phyloP scores from a whole-genome alignment of 1,140 invertebrate species.

The Aphaenogaster ashmeadi region DNA sequence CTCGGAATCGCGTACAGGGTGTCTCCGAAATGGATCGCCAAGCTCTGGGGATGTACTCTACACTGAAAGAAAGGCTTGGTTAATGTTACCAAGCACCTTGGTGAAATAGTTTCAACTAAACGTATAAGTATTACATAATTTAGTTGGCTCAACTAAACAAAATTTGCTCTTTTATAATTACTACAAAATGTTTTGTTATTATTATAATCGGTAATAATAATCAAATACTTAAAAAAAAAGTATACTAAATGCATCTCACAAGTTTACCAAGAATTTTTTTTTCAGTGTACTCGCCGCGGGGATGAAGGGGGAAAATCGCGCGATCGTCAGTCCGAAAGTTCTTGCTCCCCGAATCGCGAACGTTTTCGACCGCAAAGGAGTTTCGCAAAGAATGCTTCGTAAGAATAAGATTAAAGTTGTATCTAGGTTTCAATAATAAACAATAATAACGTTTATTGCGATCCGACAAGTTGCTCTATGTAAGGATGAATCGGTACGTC shows the following conservation, averaged over 20 bases:
- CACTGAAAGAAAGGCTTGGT: neutral
- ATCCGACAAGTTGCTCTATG: neutral
- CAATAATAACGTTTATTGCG: neutral
- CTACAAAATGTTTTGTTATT: no score
- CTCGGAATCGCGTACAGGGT: slow-evolving; percentile 60
- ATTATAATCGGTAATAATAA: no score
- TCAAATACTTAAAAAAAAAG: no score
- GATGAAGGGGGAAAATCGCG: neutral
- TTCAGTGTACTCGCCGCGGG: neutral
- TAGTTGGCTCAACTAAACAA: no score
- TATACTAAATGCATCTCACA: no score
- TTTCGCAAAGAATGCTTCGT: neutral
- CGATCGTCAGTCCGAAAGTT: neutral
- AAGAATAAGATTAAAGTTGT: neutral
- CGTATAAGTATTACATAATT: no score
- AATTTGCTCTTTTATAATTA: no score
- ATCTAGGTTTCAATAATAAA: neutral
- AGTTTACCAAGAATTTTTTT: no score
- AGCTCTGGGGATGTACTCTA: neutral
- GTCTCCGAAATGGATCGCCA: slow-evolving; percentile 18
- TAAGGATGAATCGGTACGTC: neutral
- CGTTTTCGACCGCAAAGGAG: neutral
- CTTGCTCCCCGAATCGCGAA: neutral
- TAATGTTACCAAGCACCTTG: no score
- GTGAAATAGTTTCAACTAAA: no score